phyloP scores from a whole-genome alignment of 2,113 vertebrate genomes.

The Dicentrarchus labrax region DNA sequence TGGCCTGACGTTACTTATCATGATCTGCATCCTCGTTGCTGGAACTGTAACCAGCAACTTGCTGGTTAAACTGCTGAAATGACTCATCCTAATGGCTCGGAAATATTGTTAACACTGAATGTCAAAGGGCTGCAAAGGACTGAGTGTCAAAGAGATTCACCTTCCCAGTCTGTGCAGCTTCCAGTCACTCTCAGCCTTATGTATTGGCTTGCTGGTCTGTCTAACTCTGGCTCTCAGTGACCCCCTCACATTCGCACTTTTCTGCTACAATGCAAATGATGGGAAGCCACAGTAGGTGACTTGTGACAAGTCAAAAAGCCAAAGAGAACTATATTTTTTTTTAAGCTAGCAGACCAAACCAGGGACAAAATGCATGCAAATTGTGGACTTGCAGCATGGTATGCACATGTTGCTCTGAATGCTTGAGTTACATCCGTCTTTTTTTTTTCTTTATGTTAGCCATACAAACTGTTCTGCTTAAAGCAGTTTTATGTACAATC shows the following conservation, averaged over 20 bases:
- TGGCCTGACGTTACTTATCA: slow-evolving; percentile 52
- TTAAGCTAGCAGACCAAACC: background rate
- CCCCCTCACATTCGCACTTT: background rate
- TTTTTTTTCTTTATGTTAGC: background rate
- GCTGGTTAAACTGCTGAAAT: slow-evolving; percentile 14
- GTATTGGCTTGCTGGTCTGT: background rate
- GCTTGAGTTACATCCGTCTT: background rate
- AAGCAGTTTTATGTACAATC: background rate
- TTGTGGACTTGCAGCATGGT: background rate
- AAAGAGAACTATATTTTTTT: background rate
- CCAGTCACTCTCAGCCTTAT: background rate
- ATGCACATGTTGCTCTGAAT: background rate
- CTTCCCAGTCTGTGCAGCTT: background rate
- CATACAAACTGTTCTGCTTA: background rate
- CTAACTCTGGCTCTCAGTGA: too few species aligned
- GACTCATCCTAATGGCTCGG: background rate
- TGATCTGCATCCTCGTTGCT: slow-evolving; percentile 57
- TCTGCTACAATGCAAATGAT: background rate
- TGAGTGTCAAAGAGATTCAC: background rate
- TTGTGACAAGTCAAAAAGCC: background rate
- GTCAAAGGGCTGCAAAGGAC: background rate
- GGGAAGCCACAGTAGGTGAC: background rate
- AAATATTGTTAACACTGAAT: background rate
- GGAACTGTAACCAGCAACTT: slow-evolving; percentile 57
- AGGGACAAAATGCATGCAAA: background rate